These are phyloP conservation scores for Labia minor DNA, from an alignment of 2,888 invertebrate species.

Conservation along the genomic window DNA sequence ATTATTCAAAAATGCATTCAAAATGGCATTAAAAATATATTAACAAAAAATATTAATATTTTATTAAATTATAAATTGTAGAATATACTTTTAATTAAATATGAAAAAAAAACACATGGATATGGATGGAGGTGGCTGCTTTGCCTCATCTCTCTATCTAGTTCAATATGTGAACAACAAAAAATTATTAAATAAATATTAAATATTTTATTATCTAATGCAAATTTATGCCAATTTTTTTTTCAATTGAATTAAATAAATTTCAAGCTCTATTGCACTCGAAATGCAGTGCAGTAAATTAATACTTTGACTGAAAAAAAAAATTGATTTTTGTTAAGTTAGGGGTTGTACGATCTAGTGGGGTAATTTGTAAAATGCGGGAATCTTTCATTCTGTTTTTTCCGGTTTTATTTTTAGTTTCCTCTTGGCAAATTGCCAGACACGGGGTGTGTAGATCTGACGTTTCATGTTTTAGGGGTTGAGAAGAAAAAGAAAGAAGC, in stretches of 20 bases:
- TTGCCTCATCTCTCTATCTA: background rate
- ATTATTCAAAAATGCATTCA: constrained; percentile 13
- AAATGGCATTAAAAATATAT: constrained; percentile 8
- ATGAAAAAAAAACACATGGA: background rate
- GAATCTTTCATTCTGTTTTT: constrained; percentile 13
- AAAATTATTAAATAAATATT: constrained; percentile 8
- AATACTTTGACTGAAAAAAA: background rate
- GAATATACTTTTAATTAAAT: constrained; percentile 5
- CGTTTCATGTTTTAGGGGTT: background rate
- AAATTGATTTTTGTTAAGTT: background rate
- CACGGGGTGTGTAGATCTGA: background rate
- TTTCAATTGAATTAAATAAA: background rate
- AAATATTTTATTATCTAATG: constrained; percentile 5
- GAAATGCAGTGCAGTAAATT: background rate
- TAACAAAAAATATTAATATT: constrained; percentile 13
- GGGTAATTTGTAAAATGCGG: constrained; percentile 13
- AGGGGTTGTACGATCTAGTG: background rate
- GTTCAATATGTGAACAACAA: background rate
- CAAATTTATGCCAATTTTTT: background rate
- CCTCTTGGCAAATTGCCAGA: constrained; percentile 4
- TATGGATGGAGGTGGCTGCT: constrained; percentile 3
- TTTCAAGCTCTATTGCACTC: background rate
- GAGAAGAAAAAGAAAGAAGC: background rate
- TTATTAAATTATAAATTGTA: background rate
- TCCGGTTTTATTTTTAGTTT: constrained; percentile 13